Base-by-base conservation (phyloP, 1,140 invertebrate species). In the Latrodectus geometricus region DNA sequence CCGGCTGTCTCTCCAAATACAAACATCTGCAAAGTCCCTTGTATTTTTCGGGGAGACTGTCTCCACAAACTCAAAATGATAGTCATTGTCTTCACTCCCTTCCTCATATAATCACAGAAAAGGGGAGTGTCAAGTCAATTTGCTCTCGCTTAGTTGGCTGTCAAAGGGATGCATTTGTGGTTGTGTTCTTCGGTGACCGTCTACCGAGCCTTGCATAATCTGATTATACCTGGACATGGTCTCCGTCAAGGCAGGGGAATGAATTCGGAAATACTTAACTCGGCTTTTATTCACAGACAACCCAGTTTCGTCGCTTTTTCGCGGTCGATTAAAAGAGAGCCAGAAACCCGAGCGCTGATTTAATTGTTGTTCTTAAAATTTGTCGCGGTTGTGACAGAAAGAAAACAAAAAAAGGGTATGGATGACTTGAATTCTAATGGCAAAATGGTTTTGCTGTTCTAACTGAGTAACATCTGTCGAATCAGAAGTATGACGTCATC, bases 61-160 rank as follows among this genome's bases (percentile, higher is more conserved):
- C 35, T 35, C 35, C 35, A 35, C 35, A 35, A 35, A 35, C 35
- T 35, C 35, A 35, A 35, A 35, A 35, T 35, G 35, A 35, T 35
- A 35, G 35, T 35, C 35, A 35, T 35, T 35, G 35, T 35, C 35
- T 35, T 35, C 35, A 35, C 35, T 35, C 21, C 11, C 4, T 35
- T 49, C 15, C 11, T 7, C 17, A 35, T 4, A 20, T 70, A 81
- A 21, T 70, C 79, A 15, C n/a, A 65, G 68, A 78, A 23, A 50
- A 69, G 68, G 66, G 70, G 80, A 8, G 56, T 68, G 80, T 74
- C 80, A 83, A 74, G 69, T 83, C 80, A 74, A 83, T 83, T 83
- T 23, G 23, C 50, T 49, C 20, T 48, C 70, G 69, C 70, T 65
- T 54, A 65, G 70, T 20, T 83, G 54, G 21, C 49, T 74, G 68